Evolutionary conservation across 2,888 invertebrate species (phyloP).

Genomic region (Sabatieria punctata): DNA sequence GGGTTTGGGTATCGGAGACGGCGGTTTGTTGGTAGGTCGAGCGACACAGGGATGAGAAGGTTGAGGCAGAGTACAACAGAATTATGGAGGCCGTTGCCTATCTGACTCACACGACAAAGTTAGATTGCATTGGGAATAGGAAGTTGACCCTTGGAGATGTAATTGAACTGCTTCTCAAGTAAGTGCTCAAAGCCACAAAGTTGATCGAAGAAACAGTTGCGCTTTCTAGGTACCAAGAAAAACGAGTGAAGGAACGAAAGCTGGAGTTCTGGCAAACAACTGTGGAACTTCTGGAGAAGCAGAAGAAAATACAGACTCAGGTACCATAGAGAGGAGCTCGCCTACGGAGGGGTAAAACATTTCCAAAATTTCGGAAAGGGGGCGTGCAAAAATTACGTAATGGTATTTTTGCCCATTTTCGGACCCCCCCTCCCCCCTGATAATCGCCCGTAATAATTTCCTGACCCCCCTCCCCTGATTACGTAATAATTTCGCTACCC

Average conservation of each 20-base stretch:
- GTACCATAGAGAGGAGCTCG: too few species aligned
- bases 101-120: constrained; percentile 82
- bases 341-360: too few species aligned
- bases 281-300: constrained; percentile 65
- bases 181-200: too few species aligned
- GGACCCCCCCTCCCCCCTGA: too few species aligned
- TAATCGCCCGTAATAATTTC: too few species aligned
- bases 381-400: too few species aligned
- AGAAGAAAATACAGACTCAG: constrained; percentile 52
- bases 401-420: too few species aligned
- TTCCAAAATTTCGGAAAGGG: too few species aligned
- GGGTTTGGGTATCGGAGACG: background rate
- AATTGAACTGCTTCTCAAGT: constrained; percentile 83
- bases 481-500: too few species aligned
- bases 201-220: too few species aligned
- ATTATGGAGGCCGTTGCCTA: constrained; percentile 88
- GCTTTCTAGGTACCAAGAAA: constrained; percentile 14
- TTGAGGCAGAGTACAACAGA: constrained; percentile 87
- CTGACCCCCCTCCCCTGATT: too few species aligned
- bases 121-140: constrained; percentile 56
- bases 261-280: constrained; percentile 69
- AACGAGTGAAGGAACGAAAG: constrained; percentile 42
- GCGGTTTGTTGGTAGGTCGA: constrained; percentile 45
- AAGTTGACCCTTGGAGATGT: constrained; percentile 90
- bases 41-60: constrained; percentile 94